These are phyloP conservation scores for Accipiter cooperii DNA, from an alignment of 2,113 vertebrate species.

Conservation along the genomic window DNA sequence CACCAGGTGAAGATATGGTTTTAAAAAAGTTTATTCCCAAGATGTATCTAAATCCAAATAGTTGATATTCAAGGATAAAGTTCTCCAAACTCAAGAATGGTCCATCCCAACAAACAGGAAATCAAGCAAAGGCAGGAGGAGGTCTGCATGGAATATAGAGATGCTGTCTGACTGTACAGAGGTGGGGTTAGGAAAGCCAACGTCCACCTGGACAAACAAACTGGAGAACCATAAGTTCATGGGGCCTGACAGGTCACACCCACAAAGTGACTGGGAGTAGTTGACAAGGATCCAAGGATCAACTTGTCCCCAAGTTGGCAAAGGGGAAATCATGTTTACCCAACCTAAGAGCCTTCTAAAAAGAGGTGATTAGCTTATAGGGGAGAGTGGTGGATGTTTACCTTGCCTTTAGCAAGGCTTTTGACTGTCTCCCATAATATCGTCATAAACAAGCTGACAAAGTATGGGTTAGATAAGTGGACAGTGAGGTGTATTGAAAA, in stretches of 20 bases:
- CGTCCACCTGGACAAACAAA: background rate
- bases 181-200: background rate
- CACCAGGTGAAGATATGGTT: background rate
- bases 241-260: background rate
- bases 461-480: background rate
- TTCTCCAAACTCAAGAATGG: background rate
- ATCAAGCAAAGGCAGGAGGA: background rate
- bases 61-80: background rate
- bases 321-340: background rate
- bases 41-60: background rate
- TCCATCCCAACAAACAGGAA: background rate
- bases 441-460: background rate
- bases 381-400: background rate
- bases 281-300: background rate
- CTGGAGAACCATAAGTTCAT: background rate
- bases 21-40: background rate
- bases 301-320: background rate
- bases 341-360: background rate
- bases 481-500: background rate
- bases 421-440: background rate
- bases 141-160: background rate
- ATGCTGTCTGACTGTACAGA: background rate
- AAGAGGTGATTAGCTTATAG: background rate
- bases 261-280: background rate
- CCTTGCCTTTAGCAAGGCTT: background rate